phyloP scores from a whole-genome alignment of 53 echinoderm and acorn worm genomes.

The Henricia sp. region DNA sequence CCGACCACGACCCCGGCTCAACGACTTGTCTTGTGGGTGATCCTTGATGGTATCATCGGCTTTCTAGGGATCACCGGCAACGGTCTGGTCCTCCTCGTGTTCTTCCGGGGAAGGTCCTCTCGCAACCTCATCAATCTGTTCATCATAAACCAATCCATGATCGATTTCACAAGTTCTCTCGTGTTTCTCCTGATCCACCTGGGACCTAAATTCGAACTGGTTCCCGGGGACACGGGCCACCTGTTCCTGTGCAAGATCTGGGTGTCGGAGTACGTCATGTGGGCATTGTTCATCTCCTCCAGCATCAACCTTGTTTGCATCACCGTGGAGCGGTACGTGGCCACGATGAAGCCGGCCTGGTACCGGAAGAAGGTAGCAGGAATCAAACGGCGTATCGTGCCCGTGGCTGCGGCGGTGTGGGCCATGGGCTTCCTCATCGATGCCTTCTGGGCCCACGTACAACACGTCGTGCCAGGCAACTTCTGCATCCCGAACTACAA shows the following conservation, averaged over 20 bases:
- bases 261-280: slow-evolving; percentile 87
- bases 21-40: slow-evolving; percentile 46
- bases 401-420: slow-evolving; percentile 71
- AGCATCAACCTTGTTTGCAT: slow-evolving; percentile 80
- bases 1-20: neutral
- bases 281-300: slow-evolving; percentile 88
- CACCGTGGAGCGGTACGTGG: slow-evolving; percentile 86
- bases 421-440: slow-evolving; percentile 79
- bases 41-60: slow-evolving; percentile 77
- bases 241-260: slow-evolving; percentile 78
- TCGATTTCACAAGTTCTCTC: slow-evolving; percentile 80
- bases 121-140: slow-evolving; percentile 86
- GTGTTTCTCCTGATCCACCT: slow-evolving; percentile 79
- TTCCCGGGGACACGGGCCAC: slow-evolving; percentile 54
- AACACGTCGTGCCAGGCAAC: slow-evolving; percentile 57
- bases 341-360: slow-evolving; percentile 74
- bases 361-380: slow-evolving; percentile 69
- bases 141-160: slow-evolving; percentile 93
- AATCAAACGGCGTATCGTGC: slow-evolving; percentile 42
- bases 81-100: slow-evolving; percentile 79
- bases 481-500: slow-evolving; percentile 71
- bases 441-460: slow-evolving; percentile 81
- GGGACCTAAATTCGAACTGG: slow-evolving; percentile 52
- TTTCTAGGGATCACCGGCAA: slow-evolving; percentile 81
- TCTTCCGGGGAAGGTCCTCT: slow-evolving; percentile 75